Percentiles rank a stretch among this genome's conserved stretches.
phyloP scores from a whole-genome alignment of 2,888 invertebrate species.

The Resseliella maxima region DNA sequence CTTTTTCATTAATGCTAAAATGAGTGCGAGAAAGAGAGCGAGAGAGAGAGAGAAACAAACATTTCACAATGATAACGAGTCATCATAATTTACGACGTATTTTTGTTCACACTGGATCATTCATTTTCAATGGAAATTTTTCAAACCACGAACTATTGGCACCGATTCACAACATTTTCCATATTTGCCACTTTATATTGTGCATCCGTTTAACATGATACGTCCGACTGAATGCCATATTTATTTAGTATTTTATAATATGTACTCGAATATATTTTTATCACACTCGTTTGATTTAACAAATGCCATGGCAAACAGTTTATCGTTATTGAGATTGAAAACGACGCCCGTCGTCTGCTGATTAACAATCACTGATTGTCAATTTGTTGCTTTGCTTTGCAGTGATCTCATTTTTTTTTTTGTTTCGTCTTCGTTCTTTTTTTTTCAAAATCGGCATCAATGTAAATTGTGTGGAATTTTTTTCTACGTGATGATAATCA shows the following conservation, averaged over 20 bases:
- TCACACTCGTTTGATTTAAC: not conserved
- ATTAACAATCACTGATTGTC: not conserved
- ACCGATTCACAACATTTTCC: not conserved
- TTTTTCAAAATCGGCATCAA: no score
- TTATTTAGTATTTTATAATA: not conserved
- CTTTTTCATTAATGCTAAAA: no score
- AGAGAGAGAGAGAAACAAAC: no score
- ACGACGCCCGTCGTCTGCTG: conserved; percentile 2
- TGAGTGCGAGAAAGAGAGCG: no score
- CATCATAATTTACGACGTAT: not conserved
- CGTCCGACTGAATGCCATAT: not conserved
- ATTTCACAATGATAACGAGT: not conserved
- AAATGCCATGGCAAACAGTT: conserved; percentile 24
- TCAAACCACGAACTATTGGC: conserved; percentile 16
- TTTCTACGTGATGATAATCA: no score
- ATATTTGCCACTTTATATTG: no score
- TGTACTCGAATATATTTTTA: not conserved
- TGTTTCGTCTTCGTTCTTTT: no score
- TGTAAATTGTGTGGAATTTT: no score
- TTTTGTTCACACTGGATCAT: not conserved
- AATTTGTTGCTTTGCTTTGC: no score
- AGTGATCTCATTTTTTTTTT: no score
- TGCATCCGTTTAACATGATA: not conserved
- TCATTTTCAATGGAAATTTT: conserved; percentile 18
- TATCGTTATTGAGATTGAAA: conserved; percentile 4